These are phyloP conservation scores for Macrotis lagotis DNA, from an alignment of 2,113 vertebrate species.

Conservation along the genomic window DNA sequence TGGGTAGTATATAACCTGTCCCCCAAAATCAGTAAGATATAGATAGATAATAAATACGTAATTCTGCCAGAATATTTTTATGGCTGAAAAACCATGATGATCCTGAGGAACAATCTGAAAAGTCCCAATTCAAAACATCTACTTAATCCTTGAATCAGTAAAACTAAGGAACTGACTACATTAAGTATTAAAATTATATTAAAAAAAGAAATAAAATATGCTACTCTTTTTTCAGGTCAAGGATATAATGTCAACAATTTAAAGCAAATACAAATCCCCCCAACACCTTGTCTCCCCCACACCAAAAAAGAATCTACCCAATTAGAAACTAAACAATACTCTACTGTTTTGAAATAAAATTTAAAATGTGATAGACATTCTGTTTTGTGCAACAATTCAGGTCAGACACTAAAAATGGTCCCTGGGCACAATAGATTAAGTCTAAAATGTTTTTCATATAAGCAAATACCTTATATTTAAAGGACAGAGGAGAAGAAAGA, in stretches of 20 bases:
- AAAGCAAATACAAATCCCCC: background rate
- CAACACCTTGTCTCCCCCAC: too few relatives aligned
- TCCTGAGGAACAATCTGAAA: slow-evolving; percentile 33
- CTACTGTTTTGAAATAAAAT: background rate
- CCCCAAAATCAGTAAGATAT: too few relatives aligned
- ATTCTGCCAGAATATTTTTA: slow-evolving; percentile 13
- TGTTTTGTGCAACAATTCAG: background rate
- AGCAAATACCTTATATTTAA: background rate
- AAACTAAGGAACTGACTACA: slow-evolving; percentile 13
- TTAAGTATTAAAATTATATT: slow-evolving; percentile 2
- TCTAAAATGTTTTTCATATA: background rate
- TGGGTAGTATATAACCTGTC: background rate
- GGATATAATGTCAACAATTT: background rate
- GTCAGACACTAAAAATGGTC: background rate
- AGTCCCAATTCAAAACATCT: background rate
- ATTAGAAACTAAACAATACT: background rate
- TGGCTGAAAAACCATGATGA: background rate
- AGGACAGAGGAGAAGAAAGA: background rate
- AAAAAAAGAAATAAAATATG: slow-evolving; percentile 17
- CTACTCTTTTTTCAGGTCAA: slow-evolving; percentile 3
- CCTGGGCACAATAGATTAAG: background rate
- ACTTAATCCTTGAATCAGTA: background rate
- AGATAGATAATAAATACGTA: background rate
- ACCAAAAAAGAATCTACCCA: background rate
- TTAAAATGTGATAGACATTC: slow-evolving; percentile 6